Conservation (phyloP, 2,113 vertebrate genomes). For the Plestiodon gilberti region DNA sequence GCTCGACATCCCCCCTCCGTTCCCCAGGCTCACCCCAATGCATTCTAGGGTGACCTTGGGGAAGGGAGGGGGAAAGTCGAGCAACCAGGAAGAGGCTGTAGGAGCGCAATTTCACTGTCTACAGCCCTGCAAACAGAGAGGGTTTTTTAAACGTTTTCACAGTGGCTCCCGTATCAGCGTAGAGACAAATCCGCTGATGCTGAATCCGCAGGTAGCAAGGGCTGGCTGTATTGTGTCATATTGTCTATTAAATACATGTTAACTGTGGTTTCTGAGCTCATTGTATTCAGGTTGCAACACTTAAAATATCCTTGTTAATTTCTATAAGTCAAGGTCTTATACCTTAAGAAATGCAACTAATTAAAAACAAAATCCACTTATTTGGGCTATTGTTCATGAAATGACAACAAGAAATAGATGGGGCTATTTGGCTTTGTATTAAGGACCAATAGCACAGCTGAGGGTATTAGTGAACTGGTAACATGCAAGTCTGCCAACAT, state of each 20-base stretch:
- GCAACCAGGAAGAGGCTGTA: too few species aligned
- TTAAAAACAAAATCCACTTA: slow-evolving; percentile 4
- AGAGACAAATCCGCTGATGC: too few species aligned
- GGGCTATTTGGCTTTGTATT: slow-evolving; percentile 31
- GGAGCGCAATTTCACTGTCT: too few species aligned
- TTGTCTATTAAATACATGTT: background rate
- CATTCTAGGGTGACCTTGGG: too few species aligned
- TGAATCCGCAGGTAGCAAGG: too few species aligned
- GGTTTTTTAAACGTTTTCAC: too few species aligned
- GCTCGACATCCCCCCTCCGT: too few species aligned
- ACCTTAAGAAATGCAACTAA: background rate
- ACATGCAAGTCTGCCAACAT: background rate
- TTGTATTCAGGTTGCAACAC: background rate
- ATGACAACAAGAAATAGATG: background rate
- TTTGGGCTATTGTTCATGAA: background rate
- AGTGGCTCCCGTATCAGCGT: too few species aligned
- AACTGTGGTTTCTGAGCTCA: background rate
- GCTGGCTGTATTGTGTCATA: background rate
- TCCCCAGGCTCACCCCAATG: too few species aligned
- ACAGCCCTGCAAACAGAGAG: too few species aligned
- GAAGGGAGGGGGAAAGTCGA: too few species aligned
- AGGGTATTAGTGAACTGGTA: background rate
- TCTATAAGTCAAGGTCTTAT: background rate
- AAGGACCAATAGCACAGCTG: background rate
- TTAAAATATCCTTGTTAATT: slow-evolving; percentile 28